Conservation (phyloP, 2,888 invertebrate genomes). For the Drosophila yooni region DNA sequence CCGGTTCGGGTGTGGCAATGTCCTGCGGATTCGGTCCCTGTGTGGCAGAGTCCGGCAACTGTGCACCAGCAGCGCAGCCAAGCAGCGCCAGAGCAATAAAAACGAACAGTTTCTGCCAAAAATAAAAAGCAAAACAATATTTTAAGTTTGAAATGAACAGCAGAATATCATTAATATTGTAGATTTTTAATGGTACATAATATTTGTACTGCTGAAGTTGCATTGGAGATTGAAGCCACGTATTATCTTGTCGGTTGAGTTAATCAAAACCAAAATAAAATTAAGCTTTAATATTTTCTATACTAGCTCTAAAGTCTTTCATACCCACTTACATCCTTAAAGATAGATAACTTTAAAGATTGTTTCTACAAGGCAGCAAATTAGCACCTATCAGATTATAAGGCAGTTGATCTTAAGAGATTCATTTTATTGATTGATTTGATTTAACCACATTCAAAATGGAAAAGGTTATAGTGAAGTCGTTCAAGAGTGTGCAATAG, state of each 20-base stretch:
- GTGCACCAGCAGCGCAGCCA: conserved; percentile 75
- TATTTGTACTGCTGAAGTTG: background rate
- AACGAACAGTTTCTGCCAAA: conserved; percentile 79
- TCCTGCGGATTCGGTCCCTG: conserved; percentile 85
- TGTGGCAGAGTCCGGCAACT: conserved; percentile 83
- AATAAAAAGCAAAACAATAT: conserved; percentile 19
- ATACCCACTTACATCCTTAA: background rate
- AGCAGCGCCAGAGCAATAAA: conserved; percentile 76
- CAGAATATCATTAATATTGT: background rate
- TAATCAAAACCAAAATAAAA: background rate
- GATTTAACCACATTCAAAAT: background rate
- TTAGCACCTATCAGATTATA: background rate
- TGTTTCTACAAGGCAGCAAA: background rate
- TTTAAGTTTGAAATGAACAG: background rate
- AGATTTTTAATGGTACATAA: background rate
- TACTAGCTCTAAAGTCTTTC: background rate
- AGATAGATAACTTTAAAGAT: background rate
- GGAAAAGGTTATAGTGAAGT: accelerated
- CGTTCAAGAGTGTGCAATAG: background rate
- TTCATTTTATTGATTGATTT: background rate
- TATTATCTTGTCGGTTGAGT: background rate
- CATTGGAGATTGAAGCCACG: background rate
- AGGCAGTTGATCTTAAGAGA: background rate
- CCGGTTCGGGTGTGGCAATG: conserved; percentile 84
- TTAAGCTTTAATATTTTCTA: background rate